Evolutionary conservation across 1,140 invertebrate genomes (phyloP).

Genomic region (Ridgeia piscesae): DNA sequence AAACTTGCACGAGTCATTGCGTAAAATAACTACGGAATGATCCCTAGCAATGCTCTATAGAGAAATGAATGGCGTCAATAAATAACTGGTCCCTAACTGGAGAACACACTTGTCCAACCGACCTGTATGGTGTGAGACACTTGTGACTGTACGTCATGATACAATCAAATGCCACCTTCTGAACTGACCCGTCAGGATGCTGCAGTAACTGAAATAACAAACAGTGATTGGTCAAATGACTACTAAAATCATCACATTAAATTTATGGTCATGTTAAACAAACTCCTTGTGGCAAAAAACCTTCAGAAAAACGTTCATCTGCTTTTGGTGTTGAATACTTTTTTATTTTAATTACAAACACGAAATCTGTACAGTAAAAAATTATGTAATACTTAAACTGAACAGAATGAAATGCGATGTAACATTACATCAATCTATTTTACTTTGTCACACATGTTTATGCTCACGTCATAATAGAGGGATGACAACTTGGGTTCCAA

Average conservation of each 20-base stretch:
- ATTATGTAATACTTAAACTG: background rate
- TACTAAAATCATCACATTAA: background rate
- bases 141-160: conserved; percentile 81
- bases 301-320: too few species aligned
- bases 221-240: background rate
- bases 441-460: too few species aligned
- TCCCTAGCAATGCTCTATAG: background rate
- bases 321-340: too few species aligned
- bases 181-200: conserved; percentile 75
- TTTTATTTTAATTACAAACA: background rate
- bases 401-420: background rate
- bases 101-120: background rate
- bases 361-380: background rate
- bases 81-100: background rate
- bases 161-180: conserved; percentile 83
- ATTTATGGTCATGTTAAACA: background rate
- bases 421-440: too few species aligned
- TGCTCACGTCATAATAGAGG: conserved; percentile 66
- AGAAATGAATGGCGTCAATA: background rate
- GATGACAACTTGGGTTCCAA: conserved; percentile 73
- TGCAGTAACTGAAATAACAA: conserved; percentile 67
- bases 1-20: too few species aligned
- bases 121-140: conserved; percentile 73
- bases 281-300: too few species aligned
- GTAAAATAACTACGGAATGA: background rate